phyloP scores from a whole-genome alignment of 2,888 invertebrate species.

The Phymatocera aterrima region DNA sequence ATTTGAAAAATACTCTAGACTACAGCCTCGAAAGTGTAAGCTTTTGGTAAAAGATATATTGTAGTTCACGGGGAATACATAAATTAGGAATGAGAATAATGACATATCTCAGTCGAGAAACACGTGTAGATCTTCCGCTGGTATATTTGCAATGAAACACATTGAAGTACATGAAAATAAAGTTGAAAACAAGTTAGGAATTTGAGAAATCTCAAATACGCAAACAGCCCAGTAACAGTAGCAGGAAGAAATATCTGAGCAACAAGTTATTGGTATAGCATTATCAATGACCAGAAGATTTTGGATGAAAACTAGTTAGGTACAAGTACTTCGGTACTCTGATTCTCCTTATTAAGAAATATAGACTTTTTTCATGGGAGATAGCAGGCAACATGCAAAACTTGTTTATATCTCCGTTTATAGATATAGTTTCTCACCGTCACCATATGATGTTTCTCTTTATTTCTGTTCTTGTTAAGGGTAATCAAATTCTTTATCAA shows the following conservation, averaged over 20 bases:
- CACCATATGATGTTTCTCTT: constrained; percentile 50
- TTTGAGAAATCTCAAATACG: neutral
- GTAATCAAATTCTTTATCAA: constrained; percentile 49
- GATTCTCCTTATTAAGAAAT: constrained; percentile 31
- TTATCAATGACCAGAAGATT: neutral
- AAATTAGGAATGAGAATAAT: neutral
- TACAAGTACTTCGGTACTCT: neutral
- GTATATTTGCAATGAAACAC: neutral
- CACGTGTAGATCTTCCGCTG: neutral
- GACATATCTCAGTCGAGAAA: neutral
- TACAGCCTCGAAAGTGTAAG: neutral
- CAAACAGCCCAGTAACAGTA: neutral
- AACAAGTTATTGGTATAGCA: constrained; percentile 38
- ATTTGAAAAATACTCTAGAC: neutral
- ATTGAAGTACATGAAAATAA: neutral
- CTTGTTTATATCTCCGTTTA: constrained; percentile 26
- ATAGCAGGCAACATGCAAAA: neutral
- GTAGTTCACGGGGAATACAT: neutral
- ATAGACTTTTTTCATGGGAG: neutral
- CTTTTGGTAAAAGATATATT: neutral
- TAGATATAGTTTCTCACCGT: constrained; percentile 51
- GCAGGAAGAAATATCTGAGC: neutral
- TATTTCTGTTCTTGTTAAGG: constrained; percentile 41
- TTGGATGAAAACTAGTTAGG: neutral
- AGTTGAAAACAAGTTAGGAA: neutral